Evolutionary conservation across 2,888 invertebrate genomes (phyloP).

Genomic region (Drosophila leonis): DNA sequence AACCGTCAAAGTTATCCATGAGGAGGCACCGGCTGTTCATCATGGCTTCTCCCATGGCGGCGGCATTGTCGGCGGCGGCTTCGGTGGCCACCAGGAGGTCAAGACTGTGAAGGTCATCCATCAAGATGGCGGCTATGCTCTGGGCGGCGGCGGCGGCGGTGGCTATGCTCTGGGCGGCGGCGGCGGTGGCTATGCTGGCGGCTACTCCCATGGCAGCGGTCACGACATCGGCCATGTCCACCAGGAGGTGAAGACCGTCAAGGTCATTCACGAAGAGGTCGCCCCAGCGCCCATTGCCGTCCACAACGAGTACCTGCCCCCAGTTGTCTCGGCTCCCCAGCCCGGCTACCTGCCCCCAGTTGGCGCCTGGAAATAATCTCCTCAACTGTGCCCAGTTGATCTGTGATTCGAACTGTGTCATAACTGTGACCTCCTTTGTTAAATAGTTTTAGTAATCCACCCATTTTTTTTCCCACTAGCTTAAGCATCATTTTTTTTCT

Average conservation of each 20-base stretch:
- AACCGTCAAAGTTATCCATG: slow-evolving; percentile 7
- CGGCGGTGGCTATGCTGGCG: slow-evolving; percentile 39
- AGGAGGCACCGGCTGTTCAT: not conserved
- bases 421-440: slow-evolving; percentile 66
- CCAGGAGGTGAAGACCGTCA: slow-evolving; percentile 60
- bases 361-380: slow-evolving; percentile 65
- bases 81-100: slow-evolving; percentile 60
- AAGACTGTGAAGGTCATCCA: slow-evolving; percentile 72
- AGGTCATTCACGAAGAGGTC: slow-evolving; percentile 68
- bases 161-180: slow-evolving; percentile 48
- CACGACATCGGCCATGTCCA: slow-evolving; percentile 37
- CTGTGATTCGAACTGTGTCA: slow-evolving; percentile 69
- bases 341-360: slow-evolving; percentile 71
- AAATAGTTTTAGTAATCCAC: slow-evolving; percentile 64
- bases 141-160: slow-evolving; percentile 49
- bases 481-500: slow-evolving; percentile 45
- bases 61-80: slow-evolving; percentile 34
- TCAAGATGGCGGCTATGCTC: slow-evolving; percentile 48
- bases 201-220: slow-evolving; percentile 11
- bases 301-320: slow-evolving; percentile 59
- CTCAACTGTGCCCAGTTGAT: slow-evolving; percentile 23
- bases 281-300: slow-evolving; percentile 40
- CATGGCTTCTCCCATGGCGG: slow-evolving; percentile 15
- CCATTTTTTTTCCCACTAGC: slow-evolving; percentile 43
- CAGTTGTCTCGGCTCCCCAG: slow-evolving; percentile 51